These are phyloP conservation scores for Serrognathus titanus DNA, from an alignment of 2,888 invertebrate genomes.

Conservation along the genomic window DNA sequence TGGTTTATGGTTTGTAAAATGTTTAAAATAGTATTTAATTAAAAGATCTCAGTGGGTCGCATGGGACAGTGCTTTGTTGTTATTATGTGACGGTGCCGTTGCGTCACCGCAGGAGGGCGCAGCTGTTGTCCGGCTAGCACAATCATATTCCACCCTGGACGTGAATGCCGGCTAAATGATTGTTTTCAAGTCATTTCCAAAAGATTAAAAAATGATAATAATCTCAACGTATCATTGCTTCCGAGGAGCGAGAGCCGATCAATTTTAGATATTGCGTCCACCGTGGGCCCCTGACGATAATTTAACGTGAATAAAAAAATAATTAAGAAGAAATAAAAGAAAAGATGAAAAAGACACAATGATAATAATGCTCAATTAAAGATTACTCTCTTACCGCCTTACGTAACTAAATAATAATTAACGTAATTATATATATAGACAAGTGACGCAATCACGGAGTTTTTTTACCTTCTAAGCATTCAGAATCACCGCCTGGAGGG, in stretches of 20 bases:
- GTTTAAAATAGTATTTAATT: constrained; percentile 35
- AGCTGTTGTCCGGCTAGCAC: constrained; percentile 38
- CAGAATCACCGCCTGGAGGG: constrained; percentile 32
- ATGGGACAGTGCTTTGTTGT: constrained; percentile 41
- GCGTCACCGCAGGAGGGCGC: constrained; percentile 41
- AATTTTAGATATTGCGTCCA: constrained; percentile 15
- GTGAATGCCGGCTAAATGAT: constrained; percentile 16
- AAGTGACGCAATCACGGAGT: constrained; percentile 35
- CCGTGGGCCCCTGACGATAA: neutral
- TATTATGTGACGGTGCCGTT: constrained; percentile 37
- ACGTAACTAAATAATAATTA: constrained; percentile 35
- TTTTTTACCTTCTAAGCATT: constrained; percentile 31
- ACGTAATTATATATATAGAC: constrained; percentile 34
- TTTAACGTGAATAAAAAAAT: constrained; percentile 1
- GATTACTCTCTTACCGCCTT: constrained; percentile 37
- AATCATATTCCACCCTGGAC: constrained; percentile 12
- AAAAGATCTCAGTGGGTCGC: constrained; percentile 38
- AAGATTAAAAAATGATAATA: constrained; percentile 16
- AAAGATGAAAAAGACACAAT: constrained; percentile 14
- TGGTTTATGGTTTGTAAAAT: constrained; percentile 3
- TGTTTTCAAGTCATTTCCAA: constrained; percentile 16
- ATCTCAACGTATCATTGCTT: constrained; percentile 16
- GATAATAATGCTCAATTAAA: constrained; percentile 37
- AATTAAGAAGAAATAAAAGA: constrained; percentile 3
- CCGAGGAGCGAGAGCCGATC: constrained; percentile 2